Conservation (phyloP, 2,888 invertebrate species). For the Conistra vaccinii region DNA sequence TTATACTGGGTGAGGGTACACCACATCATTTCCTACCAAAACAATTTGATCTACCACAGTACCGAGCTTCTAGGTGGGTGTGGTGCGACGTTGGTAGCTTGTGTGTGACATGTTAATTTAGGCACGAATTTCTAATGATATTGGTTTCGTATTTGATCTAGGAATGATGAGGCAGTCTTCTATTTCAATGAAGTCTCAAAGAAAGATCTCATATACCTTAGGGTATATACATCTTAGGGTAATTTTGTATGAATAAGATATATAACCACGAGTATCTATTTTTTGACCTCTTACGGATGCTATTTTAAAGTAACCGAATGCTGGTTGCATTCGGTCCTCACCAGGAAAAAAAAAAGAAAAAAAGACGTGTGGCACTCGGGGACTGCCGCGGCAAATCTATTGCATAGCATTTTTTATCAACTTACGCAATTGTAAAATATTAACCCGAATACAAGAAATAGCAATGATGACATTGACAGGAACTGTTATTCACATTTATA, state of each 20-base stretch:
- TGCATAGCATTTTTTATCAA: too few species aligned
- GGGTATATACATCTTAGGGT: not conserved
- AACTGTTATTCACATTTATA: too few species aligned
- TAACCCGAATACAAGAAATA: too few species aligned
- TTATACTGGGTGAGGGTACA: constrained; percentile 51
- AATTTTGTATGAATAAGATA: not conserved
- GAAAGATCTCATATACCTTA: not conserved
- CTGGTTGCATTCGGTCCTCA: not conserved
- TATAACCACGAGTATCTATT: not conserved
- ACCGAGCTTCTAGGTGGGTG: not conserved
- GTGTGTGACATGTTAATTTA: constrained; percentile 46
- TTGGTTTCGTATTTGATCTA: constrained; percentile 15
- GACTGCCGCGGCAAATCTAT: too few species aligned
- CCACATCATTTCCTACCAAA: constrained; percentile 56
- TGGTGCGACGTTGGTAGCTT: not conserved
- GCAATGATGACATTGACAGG: too few species aligned
- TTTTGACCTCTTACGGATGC: not conserved
- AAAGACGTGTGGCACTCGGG: too few species aligned
- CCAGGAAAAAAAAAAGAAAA: not conserved
- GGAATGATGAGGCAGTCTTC: not conserved
- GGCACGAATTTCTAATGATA: constrained; percentile 7
- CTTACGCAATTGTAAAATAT: too few species aligned
- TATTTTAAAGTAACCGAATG: not conserved
- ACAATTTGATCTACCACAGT: constrained; percentile 51
- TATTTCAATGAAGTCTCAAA: not conserved